phyloP scores from a whole-genome alignment of 2,797 vertebrate species.

The Smutsia temminckii region DNA sequence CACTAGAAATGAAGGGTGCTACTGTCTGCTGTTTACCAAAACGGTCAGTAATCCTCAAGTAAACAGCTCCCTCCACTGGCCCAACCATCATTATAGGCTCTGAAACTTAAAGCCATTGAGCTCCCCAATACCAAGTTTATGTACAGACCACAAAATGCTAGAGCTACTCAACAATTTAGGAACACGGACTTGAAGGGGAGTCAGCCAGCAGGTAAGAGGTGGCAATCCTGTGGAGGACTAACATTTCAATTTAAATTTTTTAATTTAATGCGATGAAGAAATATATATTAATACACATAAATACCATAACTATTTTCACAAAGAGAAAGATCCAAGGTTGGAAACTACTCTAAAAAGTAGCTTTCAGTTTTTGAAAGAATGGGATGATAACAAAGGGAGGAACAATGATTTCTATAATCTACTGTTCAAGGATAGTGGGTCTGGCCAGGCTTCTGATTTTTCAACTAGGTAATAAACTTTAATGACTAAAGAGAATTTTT shows the following conservation, averaged over 20 bases:
- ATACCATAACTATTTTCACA: not conserved
- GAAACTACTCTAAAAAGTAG: not conserved
- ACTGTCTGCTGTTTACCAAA: not conserved
- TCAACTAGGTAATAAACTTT: not conserved
- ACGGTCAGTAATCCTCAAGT: conserved; percentile 54
- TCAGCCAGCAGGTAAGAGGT: not conserved
- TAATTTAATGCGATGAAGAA: not conserved
- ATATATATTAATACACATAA: not conserved
- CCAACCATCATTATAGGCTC: not conserved
- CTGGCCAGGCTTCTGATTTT: not conserved
- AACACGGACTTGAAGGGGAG: not conserved
- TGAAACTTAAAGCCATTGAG: not conserved
- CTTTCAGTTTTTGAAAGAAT: not conserved
- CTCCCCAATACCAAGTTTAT: not conserved
- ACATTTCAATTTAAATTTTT: not conserved
- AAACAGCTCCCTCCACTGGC: conserved; percentile 70
- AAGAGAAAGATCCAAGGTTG: not conserved
- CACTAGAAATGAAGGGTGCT: not conserved
- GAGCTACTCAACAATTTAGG: not conserved
- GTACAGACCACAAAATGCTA: not conserved
- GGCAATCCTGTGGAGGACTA: not conserved
- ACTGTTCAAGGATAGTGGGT: not conserved
- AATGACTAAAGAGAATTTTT: not conserved
- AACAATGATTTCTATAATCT: not conserved
- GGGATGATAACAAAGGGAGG: not conserved